Evolutionary conservation across 2,888 invertebrate species (phyloP).

Genomic region (Ophion slaviceki): DNA sequence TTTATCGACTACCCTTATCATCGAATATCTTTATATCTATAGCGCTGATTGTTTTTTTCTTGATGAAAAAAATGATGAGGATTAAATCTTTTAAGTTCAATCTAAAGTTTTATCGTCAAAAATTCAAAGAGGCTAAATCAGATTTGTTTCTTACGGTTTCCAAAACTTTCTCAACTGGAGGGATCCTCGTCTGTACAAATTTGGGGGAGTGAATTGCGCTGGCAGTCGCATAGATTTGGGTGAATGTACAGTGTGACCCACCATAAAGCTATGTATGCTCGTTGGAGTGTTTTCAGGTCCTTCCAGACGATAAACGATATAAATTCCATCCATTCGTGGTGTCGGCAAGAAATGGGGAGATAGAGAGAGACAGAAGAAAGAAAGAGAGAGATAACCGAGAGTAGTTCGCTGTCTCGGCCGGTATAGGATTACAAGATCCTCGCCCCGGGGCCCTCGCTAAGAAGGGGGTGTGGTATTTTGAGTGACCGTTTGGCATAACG

Average conservation of each 20-base stretch:
- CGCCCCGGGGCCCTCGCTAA: slow-evolving; percentile 67
- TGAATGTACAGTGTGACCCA: slow-evolving; percentile 37
- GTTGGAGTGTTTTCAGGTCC: slow-evolving; percentile 49
- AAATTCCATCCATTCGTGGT: slow-evolving; percentile 56
- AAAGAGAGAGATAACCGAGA: slow-evolving; percentile 11
- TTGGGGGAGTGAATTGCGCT: slow-evolving; percentile 5
- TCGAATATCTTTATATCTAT: too few relatives aligned
- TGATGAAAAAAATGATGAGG: too few relatives aligned
- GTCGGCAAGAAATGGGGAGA: slow-evolving; percentile 9
- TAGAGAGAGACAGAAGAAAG: too few relatives aligned
- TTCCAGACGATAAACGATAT: slow-evolving; percentile 65
- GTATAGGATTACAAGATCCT: slow-evolving; percentile 72
- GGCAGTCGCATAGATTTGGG: neutral
- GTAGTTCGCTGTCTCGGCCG: slow-evolving; percentile 45
- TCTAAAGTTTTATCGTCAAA: too few relatives aligned
- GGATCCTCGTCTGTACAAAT: neutral
- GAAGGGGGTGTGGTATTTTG: slow-evolving; percentile 76
- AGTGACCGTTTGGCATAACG: slow-evolving; percentile 81
- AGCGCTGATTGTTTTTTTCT: too few relatives aligned
- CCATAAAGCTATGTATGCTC: slow-evolving; percentile 49
- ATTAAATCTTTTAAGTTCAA: too few relatives aligned
- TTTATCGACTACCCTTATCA: too few relatives aligned
- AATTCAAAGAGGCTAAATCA: too few relatives aligned
- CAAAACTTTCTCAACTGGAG: neutral
- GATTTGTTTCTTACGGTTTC: too few relatives aligned